Evolutionary conservation across 37 sponge, comb jelly and placozoan genomes (phyloP).

Genomic region (Geodia barretti): DNA sequence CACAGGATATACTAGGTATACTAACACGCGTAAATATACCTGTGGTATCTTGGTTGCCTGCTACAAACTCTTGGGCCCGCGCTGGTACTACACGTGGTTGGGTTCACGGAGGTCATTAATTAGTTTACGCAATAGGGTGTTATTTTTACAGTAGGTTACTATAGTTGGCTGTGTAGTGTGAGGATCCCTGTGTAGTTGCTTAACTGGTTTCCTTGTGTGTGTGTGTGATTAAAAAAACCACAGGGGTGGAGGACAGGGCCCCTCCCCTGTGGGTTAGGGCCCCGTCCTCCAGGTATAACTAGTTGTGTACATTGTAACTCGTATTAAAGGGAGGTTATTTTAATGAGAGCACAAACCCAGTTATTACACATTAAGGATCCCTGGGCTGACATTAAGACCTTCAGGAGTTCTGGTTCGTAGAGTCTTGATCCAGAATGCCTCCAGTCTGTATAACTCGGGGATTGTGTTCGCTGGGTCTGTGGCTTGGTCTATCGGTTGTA

Average conservation of each 20-base stretch:
- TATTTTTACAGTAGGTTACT: too few relatives aligned
- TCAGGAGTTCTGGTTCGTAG: background rate
- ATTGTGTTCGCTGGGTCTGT: background rate
- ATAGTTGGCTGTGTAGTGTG: too few relatives aligned
- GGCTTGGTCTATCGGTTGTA: conserved; percentile 17
- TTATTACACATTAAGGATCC: background rate
- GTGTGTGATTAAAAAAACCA: background rate
- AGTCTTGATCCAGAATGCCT: conserved; percentile 9
- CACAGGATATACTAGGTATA: too few relatives aligned
- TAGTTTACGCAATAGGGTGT: too few relatives aligned
- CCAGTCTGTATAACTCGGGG: background rate
- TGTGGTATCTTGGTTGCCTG: too few relatives aligned
- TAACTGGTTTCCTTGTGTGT: too few relatives aligned
- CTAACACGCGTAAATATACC: too few relatives aligned
- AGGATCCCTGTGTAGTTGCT: too few relatives aligned
- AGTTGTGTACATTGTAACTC: background rate
- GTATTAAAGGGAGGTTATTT: background rate
- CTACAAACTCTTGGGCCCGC: too few relatives aligned
- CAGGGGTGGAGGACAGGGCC: background rate
- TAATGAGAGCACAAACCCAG: background rate
- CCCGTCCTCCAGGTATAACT: background rate
- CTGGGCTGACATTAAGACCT: conserved; percentile 7
- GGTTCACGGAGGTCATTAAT: too few relatives aligned
- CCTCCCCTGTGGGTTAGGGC: background rate
- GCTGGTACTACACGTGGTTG: too few relatives aligned